A percentile compares a stretch with the other conserved stretches of the same genome.
phyloP scores from a whole-genome alignment of 2,113 vertebrate genomes.

The Nymphicus hollandicus region DNA sequence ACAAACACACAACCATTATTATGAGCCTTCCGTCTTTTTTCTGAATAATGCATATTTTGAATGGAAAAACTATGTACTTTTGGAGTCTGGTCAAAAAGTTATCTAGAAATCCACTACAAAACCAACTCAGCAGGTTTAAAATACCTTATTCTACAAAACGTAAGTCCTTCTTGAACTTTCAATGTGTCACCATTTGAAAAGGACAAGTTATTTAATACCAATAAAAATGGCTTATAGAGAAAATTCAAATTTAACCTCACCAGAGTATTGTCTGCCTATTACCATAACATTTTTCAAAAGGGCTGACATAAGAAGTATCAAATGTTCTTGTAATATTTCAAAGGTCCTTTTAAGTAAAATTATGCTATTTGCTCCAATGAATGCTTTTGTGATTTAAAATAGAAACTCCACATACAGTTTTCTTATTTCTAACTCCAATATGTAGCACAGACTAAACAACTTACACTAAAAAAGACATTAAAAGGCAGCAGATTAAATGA shows the following conservation, averaged over 20 bases:
- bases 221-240: neutral
- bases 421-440: neutral
- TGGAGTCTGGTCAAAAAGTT: neutral
- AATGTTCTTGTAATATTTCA: neutral
- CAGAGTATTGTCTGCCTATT: neutral
- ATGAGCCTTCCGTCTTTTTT: neutral
- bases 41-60: neutral
- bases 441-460: neutral
- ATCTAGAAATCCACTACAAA: neutral
- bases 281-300: neutral
- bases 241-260: conserved; percentile 13
- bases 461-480: neutral
- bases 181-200: neutral
- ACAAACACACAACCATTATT: neutral
- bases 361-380: neutral
- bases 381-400: neutral
- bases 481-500: neutral
- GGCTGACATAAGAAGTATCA: neutral
- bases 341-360: neutral
- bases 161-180: conserved; percentile 1
- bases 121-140: neutral
- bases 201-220: conserved; percentile 14
- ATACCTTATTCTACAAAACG: neutral
- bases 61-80: neutral
- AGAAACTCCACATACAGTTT: neutral